Evolutionary conservation across 2,797 vertebrate genomes (phyloP), one percentile per base, ranked within the genome.

Genomic region (Chrosomus eos): DNA sequence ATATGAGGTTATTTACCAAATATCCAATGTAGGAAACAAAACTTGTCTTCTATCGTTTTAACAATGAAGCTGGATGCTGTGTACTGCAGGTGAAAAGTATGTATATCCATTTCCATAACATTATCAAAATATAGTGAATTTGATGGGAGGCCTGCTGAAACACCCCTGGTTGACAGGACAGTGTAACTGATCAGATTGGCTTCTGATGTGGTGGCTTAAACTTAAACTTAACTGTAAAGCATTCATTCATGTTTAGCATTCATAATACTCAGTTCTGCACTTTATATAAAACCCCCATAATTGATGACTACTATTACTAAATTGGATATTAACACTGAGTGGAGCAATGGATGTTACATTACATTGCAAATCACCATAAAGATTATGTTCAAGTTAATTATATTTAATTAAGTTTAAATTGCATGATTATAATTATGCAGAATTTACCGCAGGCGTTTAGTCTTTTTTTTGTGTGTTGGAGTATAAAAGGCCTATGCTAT

Each of bases 301-400:
- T 26, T 68, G 14, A n/a, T n/a, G 28, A 23, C 21, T n/a, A 16
- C 31, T 21, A n/a, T 51, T 68, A 68, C 67, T 80, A 45, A 68
- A 66, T 68, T 55, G 66, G 5, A 60, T 26, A 18, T 2, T 51
- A 66, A 40, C 43, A 51, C 21, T 67, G 23, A 40, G 80, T 28
- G 48, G 33, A 81, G 67, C 10, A 81, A 81, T 13, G 58, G 36
- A 55, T 72, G 51, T 58, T 81, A 71, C 36, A 43, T 81, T 58
- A 62, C 36, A 71, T 71, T 16, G 68, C 18, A 31, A 60, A 72
- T 81, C 16, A 33, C 53, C 36, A 60, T 81, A 26, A 73, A 36
- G 38, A 62, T 64, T 72, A 21, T 72, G 43, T 9, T 78, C 11
- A 28, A 43, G 40, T 73, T 48, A 45, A 82, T 73, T 73, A 64